These are phyloP conservation scores for Balanococcus diminutus DNA, from an alignment of 2,888 invertebrate species.

Conservation along the genomic window DNA sequence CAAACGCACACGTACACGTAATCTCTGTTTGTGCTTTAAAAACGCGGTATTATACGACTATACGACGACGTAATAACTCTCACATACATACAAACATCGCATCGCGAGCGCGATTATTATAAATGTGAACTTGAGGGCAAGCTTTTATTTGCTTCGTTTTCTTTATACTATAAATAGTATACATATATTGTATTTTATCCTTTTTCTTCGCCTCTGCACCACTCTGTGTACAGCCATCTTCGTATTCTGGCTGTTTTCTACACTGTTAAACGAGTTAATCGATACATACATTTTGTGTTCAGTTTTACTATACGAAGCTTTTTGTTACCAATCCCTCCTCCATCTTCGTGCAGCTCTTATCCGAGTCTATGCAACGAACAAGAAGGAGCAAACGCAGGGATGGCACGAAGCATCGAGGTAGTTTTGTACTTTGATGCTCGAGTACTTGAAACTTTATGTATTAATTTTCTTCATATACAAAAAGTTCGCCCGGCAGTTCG, in stretches of 20 bases:
- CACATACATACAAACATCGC: background rate
- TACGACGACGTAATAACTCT: background rate
- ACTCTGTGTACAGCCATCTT: background rate
- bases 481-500: background rate
- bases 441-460: slow-evolving; percentile 5
- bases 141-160: slow-evolving; percentile 38
- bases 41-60: background rate
- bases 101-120: background rate
- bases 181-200: background rate
- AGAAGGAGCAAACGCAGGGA: background rate
- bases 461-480: background rate
- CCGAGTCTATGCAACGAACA: background rate
- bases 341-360: background rate
- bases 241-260: background rate
- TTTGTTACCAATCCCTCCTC: background rate
- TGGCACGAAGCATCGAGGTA: background rate
- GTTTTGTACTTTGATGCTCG: background rate
- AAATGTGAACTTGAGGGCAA: slow-evolving; percentile 8
- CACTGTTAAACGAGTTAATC: slow-evolving; percentile 1
- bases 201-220: background rate
- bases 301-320: background rate
- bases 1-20: background rate
- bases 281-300: background rate
- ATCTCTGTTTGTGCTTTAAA: background rate
- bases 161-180: background rate